Conservation (phyloP, 2,888 invertebrate species). For the Anoncus sp. region DNA sequence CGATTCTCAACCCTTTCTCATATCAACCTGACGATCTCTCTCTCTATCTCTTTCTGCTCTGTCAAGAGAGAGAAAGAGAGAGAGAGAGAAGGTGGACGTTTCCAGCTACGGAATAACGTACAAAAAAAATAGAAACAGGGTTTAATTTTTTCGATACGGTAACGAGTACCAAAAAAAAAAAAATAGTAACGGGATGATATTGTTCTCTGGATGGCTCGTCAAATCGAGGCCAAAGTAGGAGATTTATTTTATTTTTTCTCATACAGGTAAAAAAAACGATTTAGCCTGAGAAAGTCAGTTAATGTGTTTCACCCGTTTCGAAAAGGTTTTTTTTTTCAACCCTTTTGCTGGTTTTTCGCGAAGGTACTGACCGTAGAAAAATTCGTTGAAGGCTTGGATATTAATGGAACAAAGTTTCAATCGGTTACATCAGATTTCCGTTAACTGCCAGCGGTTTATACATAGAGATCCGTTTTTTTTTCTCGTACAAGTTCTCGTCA, state of each 20-base stretch:
- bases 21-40: not conserved
- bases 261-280: slow-evolving; percentile 38
- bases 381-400: slow-evolving; percentile 24
- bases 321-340: slow-evolving; percentile 34
- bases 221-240: not conserved
- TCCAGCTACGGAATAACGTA: not conserved
- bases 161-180: slow-evolving; percentile 14
- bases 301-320: slow-evolving; percentile 27
- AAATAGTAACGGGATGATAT: not conserved
- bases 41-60: not conserved
- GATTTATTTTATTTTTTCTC: slow-evolving; percentile 35
- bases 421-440: slow-evolving; percentile 21
- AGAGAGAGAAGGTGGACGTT: too few species aligned
- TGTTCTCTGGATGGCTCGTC: slow-evolving; percentile 12
- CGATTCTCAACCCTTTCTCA: slow-evolving; percentile 42
- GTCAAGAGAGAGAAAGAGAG: too few species aligned
- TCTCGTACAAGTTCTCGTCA: not conserved
- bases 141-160: slow-evolving; percentile 16
- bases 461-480: slow-evolving; percentile 1
- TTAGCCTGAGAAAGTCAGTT: slow-evolving; percentile 48
- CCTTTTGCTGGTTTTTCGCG: slow-evolving; percentile 21
- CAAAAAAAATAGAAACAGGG: slow-evolving; percentile 27
- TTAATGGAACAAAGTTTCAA: slow-evolving; percentile 34
- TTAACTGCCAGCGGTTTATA: slow-evolving; percentile 47
- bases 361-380: not conserved